A percentile compares a stretch with the other conserved stretches of the same genome.
phyloP scores from a whole-genome alignment of 1,140 invertebrate species.

The Panulirus ornatus region DNA sequence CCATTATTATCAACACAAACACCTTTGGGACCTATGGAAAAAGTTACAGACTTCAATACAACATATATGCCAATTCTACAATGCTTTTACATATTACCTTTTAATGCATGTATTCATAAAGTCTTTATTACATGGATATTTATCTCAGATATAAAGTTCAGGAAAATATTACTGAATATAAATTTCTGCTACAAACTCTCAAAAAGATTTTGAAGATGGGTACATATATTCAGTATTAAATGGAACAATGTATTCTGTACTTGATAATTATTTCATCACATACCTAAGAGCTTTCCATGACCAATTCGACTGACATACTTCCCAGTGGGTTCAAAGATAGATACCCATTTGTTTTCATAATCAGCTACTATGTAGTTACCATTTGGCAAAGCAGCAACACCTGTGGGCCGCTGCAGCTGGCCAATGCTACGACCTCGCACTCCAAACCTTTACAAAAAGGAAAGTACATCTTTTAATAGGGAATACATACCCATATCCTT shows the following conservation, averaged over 20 bases:
- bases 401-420: slow-evolving; percentile 82
- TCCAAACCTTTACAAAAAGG: slow-evolving; percentile 78
- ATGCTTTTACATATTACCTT: no score
- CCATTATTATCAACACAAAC: slow-evolving; percentile 80
- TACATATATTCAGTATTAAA: slow-evolving; percentile 5
- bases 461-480: background rate
- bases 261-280: no score
- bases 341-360: slow-evolving; percentile 83
- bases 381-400: slow-evolving; percentile 80
- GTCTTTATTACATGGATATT: no score
- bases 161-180: no score
- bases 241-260: background rate
- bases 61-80: no score
- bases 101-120: no score
- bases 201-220: no score
- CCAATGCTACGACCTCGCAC: slow-evolving; percentile 80
- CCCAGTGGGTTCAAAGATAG: slow-evolving; percentile 81
- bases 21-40: slow-evolving; percentile 80
- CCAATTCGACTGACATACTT: slow-evolving; percentile 82
- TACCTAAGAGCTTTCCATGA: slow-evolving; percentile 81
- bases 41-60: no score
- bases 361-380: slow-evolving; percentile 82
- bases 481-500: no score
- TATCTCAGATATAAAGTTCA: no score
- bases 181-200: no score